phyloP scores from a whole-genome alignment of 1,140 invertebrate species.

The Plectrocnemia conspersa region DNA sequence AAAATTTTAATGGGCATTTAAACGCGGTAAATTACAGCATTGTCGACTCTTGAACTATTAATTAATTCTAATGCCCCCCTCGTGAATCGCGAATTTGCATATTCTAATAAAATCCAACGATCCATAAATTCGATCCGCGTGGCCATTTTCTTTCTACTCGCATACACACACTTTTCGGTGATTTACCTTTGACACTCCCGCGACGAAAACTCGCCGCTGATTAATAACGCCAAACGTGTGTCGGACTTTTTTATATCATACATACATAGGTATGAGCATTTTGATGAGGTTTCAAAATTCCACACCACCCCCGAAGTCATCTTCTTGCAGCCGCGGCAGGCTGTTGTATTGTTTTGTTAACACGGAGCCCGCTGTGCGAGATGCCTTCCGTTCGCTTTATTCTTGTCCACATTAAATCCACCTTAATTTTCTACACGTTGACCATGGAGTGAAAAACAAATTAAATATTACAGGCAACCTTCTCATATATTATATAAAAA shows the following conservation, averaged over 20 bases:
- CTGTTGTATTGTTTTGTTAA: slow-evolving; percentile 29
- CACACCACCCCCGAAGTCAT: too few species aligned
- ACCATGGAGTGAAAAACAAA: too few species aligned
- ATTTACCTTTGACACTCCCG: not conserved
- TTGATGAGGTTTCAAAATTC: too few species aligned
- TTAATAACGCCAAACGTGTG: too few species aligned
- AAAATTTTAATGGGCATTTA: slow-evolving; percentile 9
- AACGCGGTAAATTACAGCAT: slow-evolving; percentile 11
- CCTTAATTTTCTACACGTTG: not conserved
- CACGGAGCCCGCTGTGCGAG: slow-evolving; percentile 25
- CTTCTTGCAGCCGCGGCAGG: too few species aligned
- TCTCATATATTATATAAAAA: too few species aligned
- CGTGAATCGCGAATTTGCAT: slow-evolving; percentile 16
- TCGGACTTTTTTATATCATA: too few species aligned
- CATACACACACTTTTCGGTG: too few species aligned
- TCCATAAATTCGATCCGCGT: not conserved
- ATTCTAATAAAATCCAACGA: slow-evolving; percentile 8
- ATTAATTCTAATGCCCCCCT: slow-evolving; percentile 14
- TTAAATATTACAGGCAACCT: too few species aligned
- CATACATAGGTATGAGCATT: too few species aligned
- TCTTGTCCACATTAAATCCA: slow-evolving; percentile 7
- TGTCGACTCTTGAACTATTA: slow-evolving; percentile 19
- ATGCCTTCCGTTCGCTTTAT: slow-evolving; percentile 25
- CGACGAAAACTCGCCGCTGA: not conserved
- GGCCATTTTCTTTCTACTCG: too few species aligned